Base-by-base conservation (phyloP, 2,797 vertebrate genomes). In the Pygocentrus nattereri region DNA sequence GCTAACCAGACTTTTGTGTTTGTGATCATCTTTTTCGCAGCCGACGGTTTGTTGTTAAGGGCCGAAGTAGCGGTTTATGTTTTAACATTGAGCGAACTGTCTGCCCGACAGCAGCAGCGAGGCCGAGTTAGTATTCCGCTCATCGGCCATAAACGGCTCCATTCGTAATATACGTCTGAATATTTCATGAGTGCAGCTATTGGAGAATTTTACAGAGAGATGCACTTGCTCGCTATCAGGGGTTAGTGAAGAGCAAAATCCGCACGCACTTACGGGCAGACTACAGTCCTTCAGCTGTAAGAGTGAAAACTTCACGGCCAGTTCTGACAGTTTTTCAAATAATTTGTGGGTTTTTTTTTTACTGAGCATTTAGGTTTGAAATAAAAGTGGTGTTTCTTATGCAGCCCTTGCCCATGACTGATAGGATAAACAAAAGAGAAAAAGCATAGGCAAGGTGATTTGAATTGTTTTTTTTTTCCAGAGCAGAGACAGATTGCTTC, bases 151-250 rank as follows among this genome's bases (percentile, higher is more conserved):
- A 78, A 88, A 83, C 65, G 8, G 73, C 18, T 78, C 83, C 61
- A 89, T 87, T 77, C 30, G 85, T 87, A 72, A 86, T 79, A 59
- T 78, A 62, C 84, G 85, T 58, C 80, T 94, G 87, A 94, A 94
- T 94, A 90, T 93, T 94, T 93, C 85, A 94, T 93, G 89, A 89
- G 81, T 58, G 54, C 67, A 30, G 74, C 80, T 72, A 27, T 62
- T 47, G 49, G 68, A 65, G 50, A 27, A 82, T 76, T 76, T 77
- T 82, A 71, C 74, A 77, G 74, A 77, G 76, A 31, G 74, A 56
- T 76, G 80, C 58, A 10, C 41, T 54, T 18, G 56, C 80, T 78
- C 67, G 16, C 68, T 47, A 23, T 25, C 41, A 1, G 67, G 41
- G 44, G 25, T 70, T 27, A 70, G n/a, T 27, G 47, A 15, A n/a